Conservation (phyloP, 1,140 invertebrate genomes). For the Cotesia glomerata region DNA sequence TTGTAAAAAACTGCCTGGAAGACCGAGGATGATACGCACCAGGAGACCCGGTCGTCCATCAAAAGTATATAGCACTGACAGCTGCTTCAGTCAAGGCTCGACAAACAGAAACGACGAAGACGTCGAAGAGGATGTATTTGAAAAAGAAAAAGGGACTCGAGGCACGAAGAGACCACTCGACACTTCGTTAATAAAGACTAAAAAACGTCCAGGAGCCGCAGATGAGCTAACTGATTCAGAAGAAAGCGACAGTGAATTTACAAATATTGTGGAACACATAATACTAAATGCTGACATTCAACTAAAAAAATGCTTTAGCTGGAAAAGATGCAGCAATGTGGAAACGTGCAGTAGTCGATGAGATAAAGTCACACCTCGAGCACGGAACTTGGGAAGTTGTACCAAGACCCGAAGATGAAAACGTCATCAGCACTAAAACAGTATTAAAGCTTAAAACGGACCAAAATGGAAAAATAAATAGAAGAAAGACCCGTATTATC, state of each 20-base stretch:
- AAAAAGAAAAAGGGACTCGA: no score
- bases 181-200: no score
- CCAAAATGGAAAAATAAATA: constrained; percentile 19
- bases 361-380: no score
- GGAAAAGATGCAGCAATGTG: neutral
- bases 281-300: neutral
- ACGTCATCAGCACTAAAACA: constrained; percentile 45
- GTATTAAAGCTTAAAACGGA: constrained; percentile 47
- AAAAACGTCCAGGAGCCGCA: no score
- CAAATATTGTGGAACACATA: neutral
- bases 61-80: neutral
- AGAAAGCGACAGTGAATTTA: neutral
- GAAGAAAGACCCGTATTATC: constrained; percentile 29
- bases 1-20: neutral
- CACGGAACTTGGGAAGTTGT: constrained; percentile 42
- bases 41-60: neutral
- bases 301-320: neutral
- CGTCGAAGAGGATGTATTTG: neutral
- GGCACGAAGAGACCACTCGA: no score
- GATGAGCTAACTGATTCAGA: neutral
- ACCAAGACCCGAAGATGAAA: constrained; percentile 30
- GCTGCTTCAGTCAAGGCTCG: neutral
- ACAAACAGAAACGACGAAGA: neutral
- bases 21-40: neutral
- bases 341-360: no score